Conservation (phyloP, 2,113 vertebrate species). For the Neotoma lepida region DNA sequence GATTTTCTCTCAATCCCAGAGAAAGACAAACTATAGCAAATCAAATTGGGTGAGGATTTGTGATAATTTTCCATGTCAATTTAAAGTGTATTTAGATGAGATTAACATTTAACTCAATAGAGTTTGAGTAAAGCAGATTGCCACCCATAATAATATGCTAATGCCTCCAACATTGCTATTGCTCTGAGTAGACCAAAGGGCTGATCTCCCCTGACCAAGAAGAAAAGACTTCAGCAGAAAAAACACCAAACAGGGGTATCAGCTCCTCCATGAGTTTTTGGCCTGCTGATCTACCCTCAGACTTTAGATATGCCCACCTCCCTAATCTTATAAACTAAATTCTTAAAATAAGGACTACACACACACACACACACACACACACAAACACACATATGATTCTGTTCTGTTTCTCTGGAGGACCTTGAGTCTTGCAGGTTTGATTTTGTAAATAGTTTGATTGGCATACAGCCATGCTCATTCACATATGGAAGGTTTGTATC, state of each 20-base stretch:
- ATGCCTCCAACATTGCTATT: not conserved
- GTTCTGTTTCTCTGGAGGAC: not conserved
- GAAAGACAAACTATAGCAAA: not conserved
- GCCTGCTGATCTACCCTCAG: not conserved
- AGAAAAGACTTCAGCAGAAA: not conserved
- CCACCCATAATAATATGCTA: not conserved
- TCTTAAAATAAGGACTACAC: not conserved
- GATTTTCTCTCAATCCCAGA: not conserved
- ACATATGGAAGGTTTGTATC: not conserved
- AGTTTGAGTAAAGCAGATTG: not conserved
- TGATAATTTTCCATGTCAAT: not conserved
- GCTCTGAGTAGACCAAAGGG: not conserved
- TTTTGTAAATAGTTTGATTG: not conserved
- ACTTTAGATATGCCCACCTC: not conserved
- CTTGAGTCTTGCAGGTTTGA: not conserved
- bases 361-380: not conserved
- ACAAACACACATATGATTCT: not conserved
- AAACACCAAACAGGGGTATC: not conserved
- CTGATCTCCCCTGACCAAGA: not conserved
- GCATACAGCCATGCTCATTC: not conserved
- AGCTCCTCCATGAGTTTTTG: rapidly evolving
- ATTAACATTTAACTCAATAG: not conserved
- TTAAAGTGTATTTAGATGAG: not conserved
- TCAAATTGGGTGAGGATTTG: not conserved
- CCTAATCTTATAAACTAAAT: not conserved